Percentiles rank a stretch among this genome's conserved stretches.
Conservation (phyloP, 2,888 invertebrate genomes). For the Coelopa pilipes region DNA sequence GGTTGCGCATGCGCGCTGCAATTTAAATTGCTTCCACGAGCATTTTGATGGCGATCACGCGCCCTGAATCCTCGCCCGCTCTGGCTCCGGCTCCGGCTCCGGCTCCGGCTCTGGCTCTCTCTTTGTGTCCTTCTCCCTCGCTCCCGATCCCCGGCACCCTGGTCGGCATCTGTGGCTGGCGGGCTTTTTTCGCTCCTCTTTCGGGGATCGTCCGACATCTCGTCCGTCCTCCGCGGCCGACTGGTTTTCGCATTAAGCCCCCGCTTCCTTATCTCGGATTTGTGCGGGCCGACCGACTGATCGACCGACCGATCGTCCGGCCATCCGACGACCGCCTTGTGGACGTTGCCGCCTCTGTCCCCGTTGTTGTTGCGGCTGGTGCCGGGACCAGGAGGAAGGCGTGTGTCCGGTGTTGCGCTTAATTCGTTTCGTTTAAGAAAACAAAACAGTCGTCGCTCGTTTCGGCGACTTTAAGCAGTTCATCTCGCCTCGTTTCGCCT, state of each 20-base stretch:
- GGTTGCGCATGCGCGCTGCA: constrained; percentile 48
- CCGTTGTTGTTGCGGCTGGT: too few relatives aligned
- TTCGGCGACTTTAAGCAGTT: constrained; percentile 14
- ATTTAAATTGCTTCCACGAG: constrained; percentile 61
- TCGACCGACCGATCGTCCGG: too few relatives aligned
- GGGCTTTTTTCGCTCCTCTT: constrained; percentile 18
- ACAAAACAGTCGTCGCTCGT: constrained; percentile 43
- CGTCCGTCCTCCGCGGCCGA: constrained; percentile 20
- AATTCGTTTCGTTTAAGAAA: constrained; percentile 50
- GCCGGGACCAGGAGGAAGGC: constrained; percentile 23
- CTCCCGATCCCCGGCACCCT: neutral
- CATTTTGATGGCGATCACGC: constrained; percentile 62
- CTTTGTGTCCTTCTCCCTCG: neutral
- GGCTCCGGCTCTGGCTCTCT: constrained; percentile 7
- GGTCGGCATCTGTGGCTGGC: constrained; percentile 29
- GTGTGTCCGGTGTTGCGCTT: constrained; percentile 44
- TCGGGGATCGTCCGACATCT: constrained; percentile 1
- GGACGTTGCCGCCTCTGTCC: neutral
- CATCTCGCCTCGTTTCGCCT: neutral
- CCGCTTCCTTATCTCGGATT: constrained; percentile 29
- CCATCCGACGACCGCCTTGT: too few relatives aligned
- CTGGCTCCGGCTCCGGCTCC: too few relatives aligned
- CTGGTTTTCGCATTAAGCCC: constrained; percentile 20
- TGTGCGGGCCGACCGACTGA: neutral
- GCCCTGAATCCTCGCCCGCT: constrained; percentile 46